Base-by-base conservation (phyloP, 1,140 invertebrate genomes). In the Ostrea denselamellosa region DNA sequence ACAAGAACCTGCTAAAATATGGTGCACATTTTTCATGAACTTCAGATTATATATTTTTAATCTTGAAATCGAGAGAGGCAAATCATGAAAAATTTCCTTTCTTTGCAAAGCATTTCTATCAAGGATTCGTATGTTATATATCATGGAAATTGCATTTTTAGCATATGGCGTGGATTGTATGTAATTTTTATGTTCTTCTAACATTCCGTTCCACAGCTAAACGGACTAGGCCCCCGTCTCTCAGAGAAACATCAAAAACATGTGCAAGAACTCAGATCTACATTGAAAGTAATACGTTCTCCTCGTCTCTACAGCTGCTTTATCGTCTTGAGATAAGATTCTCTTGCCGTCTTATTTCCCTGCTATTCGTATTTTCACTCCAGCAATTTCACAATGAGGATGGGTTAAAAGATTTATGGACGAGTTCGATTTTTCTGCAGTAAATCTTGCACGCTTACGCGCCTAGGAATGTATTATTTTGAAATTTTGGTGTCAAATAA, bases 111-210 rank as follows among this genome's bases (percentile, higher is more conserved):
- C 68, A 34, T 71, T 71, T 71, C 68, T 71, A 71, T 71, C 68
- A 71, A 71, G 68, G 68, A 71, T 71, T 28, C 68, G 68, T 71
- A 71, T 34, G 22, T 71, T 71, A 71, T 71, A 71, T 71, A 71
- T 28, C 68, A 71, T 71, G 68, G 68, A 71, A 71, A 71, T 71
- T 71, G 68, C 68, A 71, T 22, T 71, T 71, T 71, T 71, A 71
- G 68, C 68, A 71, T 71, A 71, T 71, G 68, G 68, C 68, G 68
- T 71, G 68, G 68, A 71, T 71, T 71, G 68, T 71, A 71, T 71
- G 68, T 71, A 71, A 71, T 71, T 71, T 71, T 71, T 71, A 71
- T 71, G 68, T 71, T 71, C 68, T 34, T 71, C 28, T 3, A 71
- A 25, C 68, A 71, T 71, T 71, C 68, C 68, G 68, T 71, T 34